Evolutionary conservation across 2,888 invertebrate species (phyloP), one percentile per base, ranked within the genome.

Genomic region (Sclerodermus sp.): DNA sequence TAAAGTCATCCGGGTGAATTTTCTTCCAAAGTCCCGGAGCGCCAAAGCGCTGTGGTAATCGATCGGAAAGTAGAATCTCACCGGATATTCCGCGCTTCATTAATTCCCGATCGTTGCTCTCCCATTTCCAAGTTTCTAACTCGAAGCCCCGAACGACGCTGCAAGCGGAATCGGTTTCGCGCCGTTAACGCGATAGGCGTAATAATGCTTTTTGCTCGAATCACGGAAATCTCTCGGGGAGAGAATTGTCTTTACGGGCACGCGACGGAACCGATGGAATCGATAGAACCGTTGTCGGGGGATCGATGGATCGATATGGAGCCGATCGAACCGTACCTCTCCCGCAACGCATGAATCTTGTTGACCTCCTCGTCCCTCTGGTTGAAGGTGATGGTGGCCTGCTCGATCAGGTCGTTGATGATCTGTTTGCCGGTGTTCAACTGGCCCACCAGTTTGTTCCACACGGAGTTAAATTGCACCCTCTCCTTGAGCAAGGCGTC

Each of bases 331-430:
- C 12, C 39, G 46, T 61, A 76, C 77, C 73, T 71, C 60, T 91
- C 91, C 67, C 90, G 89, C 31, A 95, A 80, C 0, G 88, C 87
- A 55, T 89, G 85, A 37, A 94, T 83, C 77, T 93, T 94, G 49
- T 87, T 83, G 70, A 89, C 86, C 79, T 89, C 85, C 71, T 90
- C 89, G 73, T 89, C 93, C 53, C 94, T 82, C 77, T 93, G 91
- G 78, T 94, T 93, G 70, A 93, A 96, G 1, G 94, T 91, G 36
- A 88, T 81, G 16, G 92, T 94, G 0, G 94, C 91, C 64, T 91
- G 90, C 66, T 95, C 94, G 53, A 96, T 90, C 49, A 93, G 79
- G 68, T 93, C 93, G 62, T 90, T 84, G 73, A 93, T 91, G 67
- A 89, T 85, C 53, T 87, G 87, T 70, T 94, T 92, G 1, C 93